Base-by-base conservation (phyloP, 1,140 invertebrate species). In the Drosophila persimilis region DNA sequence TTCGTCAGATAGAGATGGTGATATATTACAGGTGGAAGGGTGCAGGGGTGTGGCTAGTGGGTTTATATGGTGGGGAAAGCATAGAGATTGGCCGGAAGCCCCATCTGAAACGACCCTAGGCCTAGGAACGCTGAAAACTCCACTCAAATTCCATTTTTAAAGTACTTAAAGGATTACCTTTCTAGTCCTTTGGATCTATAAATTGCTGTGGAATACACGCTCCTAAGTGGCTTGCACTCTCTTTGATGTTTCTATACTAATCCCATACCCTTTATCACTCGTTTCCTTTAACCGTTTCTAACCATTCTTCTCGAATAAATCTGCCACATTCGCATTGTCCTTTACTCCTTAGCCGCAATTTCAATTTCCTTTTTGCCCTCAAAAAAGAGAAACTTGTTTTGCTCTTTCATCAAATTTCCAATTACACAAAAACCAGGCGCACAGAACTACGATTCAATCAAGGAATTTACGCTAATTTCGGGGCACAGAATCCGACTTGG, bases 401-500 rank as follows among this genome's bases (percentile, higher is more conserved):
- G 4, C 2, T 24, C 44, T 43, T 20, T 15, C 8, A 48, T 24
- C n/a, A 11, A 31, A 67, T 58, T 53, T 70, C 7, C 66, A 48
- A 35, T 54, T 35, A 50, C 26, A 54, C 26, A 7, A 43, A 50
- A 29, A 17, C 13, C 26, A 7, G 62, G 44, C 41, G 13, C 57
- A 76, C 41, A 20, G 53, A 76, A 80, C 53, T 67, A 31, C 9
- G 74, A 77, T 71, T 77, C 73, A 79, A 84, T 83, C 66, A 66
- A 58, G 59, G 66, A 44, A 77, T 76, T 76, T 70, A 77, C 58
- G 80, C 80, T 85, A 77, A 85, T 80, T 80, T 84, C 46, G 56
- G 60, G 47, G 47, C 57, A 26, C 35, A 20, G 48, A 54, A 45
- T 43, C 62, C 13, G 29, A 41, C 41, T 15, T 9, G 31, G 57